Conservation (phyloP, 2,113 vertebrate species). For the Aphelocoma coerulescens region DNA sequence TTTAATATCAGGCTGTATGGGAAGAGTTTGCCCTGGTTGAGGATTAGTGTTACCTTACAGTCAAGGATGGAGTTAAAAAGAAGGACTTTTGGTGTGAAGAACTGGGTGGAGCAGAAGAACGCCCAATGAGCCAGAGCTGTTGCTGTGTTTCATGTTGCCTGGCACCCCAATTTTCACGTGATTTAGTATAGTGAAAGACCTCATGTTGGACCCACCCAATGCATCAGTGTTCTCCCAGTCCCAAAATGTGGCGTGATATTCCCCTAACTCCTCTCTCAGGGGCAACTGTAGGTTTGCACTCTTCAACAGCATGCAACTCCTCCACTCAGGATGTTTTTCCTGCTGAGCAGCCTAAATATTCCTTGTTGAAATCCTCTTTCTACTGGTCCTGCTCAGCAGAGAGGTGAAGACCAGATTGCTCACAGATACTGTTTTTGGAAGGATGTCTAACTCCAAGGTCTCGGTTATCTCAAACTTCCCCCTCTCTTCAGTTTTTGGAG, state of each 20-base stretch:
- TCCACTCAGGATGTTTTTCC: neutral
- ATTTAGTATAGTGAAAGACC: neutral
- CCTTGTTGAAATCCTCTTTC: neutral
- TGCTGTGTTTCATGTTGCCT: neutral
- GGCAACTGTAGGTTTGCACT: neutral
- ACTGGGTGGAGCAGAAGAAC: neutral
- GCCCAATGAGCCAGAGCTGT: neutral
- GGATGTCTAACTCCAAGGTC: neutral
- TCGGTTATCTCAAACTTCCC: neutral
- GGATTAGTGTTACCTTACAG: neutral
- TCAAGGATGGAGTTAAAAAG: neutral
- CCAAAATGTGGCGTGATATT: neutral
- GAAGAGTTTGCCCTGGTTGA: neutral
- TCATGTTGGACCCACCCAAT: neutral
- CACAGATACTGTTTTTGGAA: neutral
- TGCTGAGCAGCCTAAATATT: neutral
- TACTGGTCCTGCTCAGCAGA: neutral
- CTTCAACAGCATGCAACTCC: neutral
- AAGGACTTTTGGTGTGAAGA: neutral
- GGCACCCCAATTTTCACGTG: neutral
- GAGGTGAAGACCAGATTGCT: neutral
- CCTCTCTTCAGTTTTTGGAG: neutral
- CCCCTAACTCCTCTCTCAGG: neutral
- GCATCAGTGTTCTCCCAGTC: neutral
- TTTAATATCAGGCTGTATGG: neutral